These are phyloP conservation scores for Aelia acuminata DNA, from an alignment of 2,888 invertebrate species.

Conservation along the genomic window DNA sequence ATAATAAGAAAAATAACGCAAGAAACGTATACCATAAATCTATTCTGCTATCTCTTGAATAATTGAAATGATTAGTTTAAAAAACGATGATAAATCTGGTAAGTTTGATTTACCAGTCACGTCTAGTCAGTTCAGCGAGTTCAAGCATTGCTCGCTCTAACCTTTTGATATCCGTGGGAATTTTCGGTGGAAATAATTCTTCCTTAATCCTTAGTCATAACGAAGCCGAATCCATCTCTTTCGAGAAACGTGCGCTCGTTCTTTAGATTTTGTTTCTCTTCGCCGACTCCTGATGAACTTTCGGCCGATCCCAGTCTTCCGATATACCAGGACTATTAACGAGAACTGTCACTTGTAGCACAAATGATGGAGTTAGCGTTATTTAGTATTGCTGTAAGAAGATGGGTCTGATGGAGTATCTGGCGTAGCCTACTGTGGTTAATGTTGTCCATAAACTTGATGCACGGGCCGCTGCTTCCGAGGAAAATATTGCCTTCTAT, in stretches of 20 bases:
- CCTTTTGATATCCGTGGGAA: not conserved
- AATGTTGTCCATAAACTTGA: constrained; percentile 41
- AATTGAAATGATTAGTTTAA: too few relatives aligned
- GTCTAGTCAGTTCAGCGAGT: not conserved
- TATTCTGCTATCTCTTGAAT: not conserved
- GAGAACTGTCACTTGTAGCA: not conserved
- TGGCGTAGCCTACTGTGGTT: not conserved
- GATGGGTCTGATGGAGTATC: not conserved
- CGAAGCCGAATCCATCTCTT: constrained; percentile 9
- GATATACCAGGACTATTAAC: not conserved
- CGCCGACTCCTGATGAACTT: constrained; percentile 24
- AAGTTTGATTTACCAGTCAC: not conserved
- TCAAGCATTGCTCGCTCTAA: constrained; percentile 10
- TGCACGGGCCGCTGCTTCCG: not conserved
- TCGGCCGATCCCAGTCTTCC: not conserved
- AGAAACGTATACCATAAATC: not conserved
- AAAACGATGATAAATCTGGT: too few relatives aligned
- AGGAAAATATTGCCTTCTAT: constrained; percentile 21
- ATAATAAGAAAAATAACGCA: too few relatives aligned
- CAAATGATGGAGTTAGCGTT: not conserved
- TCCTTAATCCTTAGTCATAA: not conserved
- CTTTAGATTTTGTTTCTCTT: not conserved
- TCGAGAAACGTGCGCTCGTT: not conserved
- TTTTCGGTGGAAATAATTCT: not conserved
- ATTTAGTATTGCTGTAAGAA: not conserved